Conservation (phyloP, 2,888 invertebrate genomes). For the Seira ritae region DNA sequence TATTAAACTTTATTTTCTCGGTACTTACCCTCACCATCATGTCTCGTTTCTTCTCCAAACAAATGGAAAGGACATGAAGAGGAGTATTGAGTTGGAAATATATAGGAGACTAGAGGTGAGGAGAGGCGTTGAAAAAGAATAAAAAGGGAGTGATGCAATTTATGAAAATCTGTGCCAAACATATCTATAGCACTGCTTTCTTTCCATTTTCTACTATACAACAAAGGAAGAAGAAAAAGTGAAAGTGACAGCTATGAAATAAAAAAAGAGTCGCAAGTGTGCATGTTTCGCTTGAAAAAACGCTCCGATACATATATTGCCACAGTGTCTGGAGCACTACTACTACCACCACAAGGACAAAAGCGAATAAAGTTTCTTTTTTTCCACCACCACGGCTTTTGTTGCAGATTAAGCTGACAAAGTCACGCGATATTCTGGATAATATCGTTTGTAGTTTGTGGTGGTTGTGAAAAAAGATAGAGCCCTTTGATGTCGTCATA, state of each 20-base stretch:
- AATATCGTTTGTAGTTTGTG: too few relatives aligned
- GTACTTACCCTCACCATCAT: not conserved
- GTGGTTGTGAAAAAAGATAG: too few relatives aligned
- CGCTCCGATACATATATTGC: too few relatives aligned
- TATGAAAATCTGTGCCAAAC: conserved; percentile 50
- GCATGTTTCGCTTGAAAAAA: too few relatives aligned
- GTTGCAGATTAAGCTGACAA: conserved; percentile 46
- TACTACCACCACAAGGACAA: too few relatives aligned
- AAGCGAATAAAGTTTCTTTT: too few relatives aligned
- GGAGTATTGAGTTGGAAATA: too few relatives aligned
- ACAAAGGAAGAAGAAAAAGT: not conserved
- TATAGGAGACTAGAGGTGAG: too few relatives aligned
- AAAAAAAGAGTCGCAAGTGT: too few relatives aligned
- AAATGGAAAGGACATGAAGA: conserved; percentile 3
- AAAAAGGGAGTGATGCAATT: conserved; percentile 21
- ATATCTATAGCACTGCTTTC: not conserved
- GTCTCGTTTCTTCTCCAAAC: not conserved
- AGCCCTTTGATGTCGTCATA: too few relatives aligned
- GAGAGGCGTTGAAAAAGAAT: not conserved
- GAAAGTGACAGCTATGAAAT: too few relatives aligned
- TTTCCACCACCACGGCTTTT: not conserved
- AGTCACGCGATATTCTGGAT: conserved; percentile 40
- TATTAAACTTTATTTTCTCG: not conserved
- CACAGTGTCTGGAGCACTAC: too few relatives aligned
- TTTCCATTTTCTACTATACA: not conserved